phyloP scores from a whole-genome alignment of 1,140 invertebrate genomes.

The Tetranychus cinnabarinus region DNA sequence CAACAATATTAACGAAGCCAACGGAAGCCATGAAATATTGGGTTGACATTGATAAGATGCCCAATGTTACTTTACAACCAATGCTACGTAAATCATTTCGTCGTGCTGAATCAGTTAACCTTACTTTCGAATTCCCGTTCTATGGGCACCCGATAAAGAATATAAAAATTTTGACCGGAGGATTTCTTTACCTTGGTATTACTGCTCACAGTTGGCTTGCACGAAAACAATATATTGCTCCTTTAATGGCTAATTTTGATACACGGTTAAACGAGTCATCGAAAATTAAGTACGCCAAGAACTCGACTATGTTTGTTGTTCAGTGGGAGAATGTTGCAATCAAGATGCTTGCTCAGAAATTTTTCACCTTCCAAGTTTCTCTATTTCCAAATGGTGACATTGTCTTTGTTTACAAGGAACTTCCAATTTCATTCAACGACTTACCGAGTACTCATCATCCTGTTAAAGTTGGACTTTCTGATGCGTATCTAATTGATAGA shows the following conservation, averaged over 20 bases:
- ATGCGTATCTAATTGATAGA: slow-evolving; percentile 83
- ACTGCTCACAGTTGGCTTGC: slow-evolving; percentile 80
- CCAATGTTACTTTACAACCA: slow-evolving; percentile 32
- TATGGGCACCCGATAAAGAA: slow-evolving; percentile 75
- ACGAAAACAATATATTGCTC: slow-evolving; percentile 93
- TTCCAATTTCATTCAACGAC: slow-evolving; percentile 43
- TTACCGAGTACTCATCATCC: slow-evolving; percentile 65
- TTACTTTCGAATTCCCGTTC: slow-evolving; percentile 75
- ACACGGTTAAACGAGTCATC: slow-evolving; percentile 50
- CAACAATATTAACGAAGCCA: slow-evolving; percentile 8
- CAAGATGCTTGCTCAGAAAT: slow-evolving; percentile 30
- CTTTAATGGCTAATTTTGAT: slow-evolving; percentile 97
- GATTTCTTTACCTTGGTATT: slow-evolving; percentile 85
- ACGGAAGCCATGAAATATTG: slow-evolving; percentile 24
- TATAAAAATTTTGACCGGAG: slow-evolving; percentile 89
- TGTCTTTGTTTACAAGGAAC: slow-evolving; percentile 61
- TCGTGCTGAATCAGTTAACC: slow-evolving; percentile 50
- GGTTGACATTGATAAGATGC: slow-evolving; percentile 35
- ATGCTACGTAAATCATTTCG: slow-evolving; percentile 59
- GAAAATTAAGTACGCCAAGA: slow-evolving; percentile 55
- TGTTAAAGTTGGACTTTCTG: slow-evolving; percentile 85
- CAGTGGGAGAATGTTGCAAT: slow-evolving; percentile 74
- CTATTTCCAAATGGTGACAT: slow-evolving; percentile 69
- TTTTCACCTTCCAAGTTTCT: slow-evolving; percentile 60
- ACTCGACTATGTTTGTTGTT: slow-evolving; percentile 65